Base-by-base conservation (phyloP, 2,113 vertebrate genomes). In the Camelus bactrianus region DNA sequence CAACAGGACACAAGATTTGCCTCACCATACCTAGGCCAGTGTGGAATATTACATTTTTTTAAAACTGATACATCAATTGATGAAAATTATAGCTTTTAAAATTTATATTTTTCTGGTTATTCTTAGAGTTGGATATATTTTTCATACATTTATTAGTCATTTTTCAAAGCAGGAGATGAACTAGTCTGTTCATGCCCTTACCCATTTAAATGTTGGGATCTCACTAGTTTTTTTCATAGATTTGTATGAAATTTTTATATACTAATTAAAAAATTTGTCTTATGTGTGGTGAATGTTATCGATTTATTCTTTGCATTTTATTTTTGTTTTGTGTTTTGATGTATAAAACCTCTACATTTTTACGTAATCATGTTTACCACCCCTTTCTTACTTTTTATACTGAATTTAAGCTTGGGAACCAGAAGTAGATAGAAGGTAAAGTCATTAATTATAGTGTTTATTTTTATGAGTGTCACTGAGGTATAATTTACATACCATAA, bases 241-340 rank as follows among this genome's bases (percentile, higher is more conserved):
- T 54, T 50, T 82, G 9, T 64, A 42, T 35, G 35, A 93, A 92
- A 89, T 85, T 6, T 89, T 95, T 50, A 42, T 16, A 60, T n/a
- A 30, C 24, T 75, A 83, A 52, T 65, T 69, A 42, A 73, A 54
- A 35, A 65, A 75, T 91, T 85, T 73, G 11, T 52, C 24, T n/a
- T 89, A 88, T 12, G 13, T 79, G n/a, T 76, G 35, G 10, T 26
- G 91, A 90, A 87, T 87, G 15, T 62, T 79, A 22, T 79, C n/a
- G 79, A 35, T 50, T 72, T 76, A 30, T 48, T 60, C 24, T 69
- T 81, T 72, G 11, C 4, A 72, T 75, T 85, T 64, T 82, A 35
- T 70, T 94, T 64, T 91, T 80, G 75, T 80, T 92, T 89, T 84
- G 28, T 86, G 30, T 87, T 93, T 80, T 60, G 19, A 50, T 50